phyloP scores from a whole-genome alignment of 2,113 vertebrate genomes.

The Eurystomus gularis region DNA sequence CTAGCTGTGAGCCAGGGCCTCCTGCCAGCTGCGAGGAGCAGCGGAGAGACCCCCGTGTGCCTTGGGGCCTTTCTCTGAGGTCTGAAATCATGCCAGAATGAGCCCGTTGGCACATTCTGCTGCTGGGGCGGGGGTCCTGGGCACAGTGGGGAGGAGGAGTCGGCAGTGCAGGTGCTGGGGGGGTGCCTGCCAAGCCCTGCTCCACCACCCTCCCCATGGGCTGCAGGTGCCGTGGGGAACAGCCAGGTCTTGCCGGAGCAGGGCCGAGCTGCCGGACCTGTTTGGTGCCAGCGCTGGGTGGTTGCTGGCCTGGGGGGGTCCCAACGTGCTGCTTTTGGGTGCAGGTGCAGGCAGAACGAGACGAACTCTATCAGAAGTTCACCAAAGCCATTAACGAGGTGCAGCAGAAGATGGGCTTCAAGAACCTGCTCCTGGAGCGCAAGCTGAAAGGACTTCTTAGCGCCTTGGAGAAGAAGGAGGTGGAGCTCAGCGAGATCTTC shows the following conservation, averaged over 20 bases:
- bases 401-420: slow-evolving; percentile 82
- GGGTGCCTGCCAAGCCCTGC: background rate
- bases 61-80: background rate
- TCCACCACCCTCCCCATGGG: background rate
- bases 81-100: background rate
- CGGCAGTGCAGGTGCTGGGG: background rate
- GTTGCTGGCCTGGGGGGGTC: background rate
- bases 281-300: background rate
- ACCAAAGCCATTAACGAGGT: slow-evolving; percentile 77
- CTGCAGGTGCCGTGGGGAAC: background rate
- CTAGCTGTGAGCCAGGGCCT: slow-evolving; percentile 17
- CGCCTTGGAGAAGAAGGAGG: slow-evolving; percentile 82
- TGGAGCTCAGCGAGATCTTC: slow-evolving; percentile 80
- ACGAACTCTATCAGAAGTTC: slow-evolving; percentile 82
- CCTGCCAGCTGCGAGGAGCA: background rate
- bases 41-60: background rate
- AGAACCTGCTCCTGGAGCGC: slow-evolving; percentile 81
- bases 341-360: slow-evolving; percentile 86
- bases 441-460: slow-evolving; percentile 75
- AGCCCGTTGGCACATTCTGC: rapidly evolving
- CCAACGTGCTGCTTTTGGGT: background rate
- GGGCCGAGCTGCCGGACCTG: background rate
- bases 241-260: rapidly evolving
- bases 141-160: background rate
- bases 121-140: background rate